These are phyloP conservation scores for Caenorhabditis tropicalis DNA, from an alignment of 1,140 invertebrate species.

Conservation along the genomic window DNA sequence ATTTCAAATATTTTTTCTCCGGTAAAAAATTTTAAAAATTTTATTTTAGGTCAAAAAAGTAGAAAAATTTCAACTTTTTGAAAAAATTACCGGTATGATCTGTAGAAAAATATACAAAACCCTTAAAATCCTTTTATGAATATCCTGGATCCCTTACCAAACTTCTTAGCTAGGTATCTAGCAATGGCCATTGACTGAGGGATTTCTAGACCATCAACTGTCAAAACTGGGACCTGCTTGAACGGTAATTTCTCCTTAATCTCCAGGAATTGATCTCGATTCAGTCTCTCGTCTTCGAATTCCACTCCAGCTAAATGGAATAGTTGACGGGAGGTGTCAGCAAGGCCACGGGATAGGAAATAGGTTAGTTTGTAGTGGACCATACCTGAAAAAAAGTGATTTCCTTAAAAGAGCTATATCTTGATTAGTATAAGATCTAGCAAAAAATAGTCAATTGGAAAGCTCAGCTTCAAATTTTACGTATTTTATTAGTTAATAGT, in stretches of 20 bases:
- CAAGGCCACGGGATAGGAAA: background rate
- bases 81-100: too few relatives aligned
- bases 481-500: too few relatives aligned
- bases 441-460: too few relatives aligned
- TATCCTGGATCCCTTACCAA: too few relatives aligned
- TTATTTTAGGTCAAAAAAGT: too few relatives aligned
- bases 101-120: background rate
- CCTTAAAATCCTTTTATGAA: too few relatives aligned
- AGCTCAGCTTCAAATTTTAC: too few relatives aligned
- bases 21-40: too few relatives aligned
- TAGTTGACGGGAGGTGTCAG: slow-evolving; percentile 9
- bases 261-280: background rate
- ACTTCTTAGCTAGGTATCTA: background rate
- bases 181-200: slow-evolving; percentile 38
- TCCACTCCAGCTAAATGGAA: slow-evolving; percentile 24
- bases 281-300: background rate
- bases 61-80: too few relatives aligned
- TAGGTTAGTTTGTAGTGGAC: slow-evolving; percentile 35
- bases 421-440: too few relatives aligned
- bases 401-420: too few relatives aligned
- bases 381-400: background rate
- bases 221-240: slow-evolving; percentile 28
- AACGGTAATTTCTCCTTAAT: background rate
- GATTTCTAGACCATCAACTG: slow-evolving; percentile 13
- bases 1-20: too few relatives aligned